Base-by-base conservation (phyloP, 2,797 vertebrate genomes). In the Ctenopoma kingsleyae region DNA sequence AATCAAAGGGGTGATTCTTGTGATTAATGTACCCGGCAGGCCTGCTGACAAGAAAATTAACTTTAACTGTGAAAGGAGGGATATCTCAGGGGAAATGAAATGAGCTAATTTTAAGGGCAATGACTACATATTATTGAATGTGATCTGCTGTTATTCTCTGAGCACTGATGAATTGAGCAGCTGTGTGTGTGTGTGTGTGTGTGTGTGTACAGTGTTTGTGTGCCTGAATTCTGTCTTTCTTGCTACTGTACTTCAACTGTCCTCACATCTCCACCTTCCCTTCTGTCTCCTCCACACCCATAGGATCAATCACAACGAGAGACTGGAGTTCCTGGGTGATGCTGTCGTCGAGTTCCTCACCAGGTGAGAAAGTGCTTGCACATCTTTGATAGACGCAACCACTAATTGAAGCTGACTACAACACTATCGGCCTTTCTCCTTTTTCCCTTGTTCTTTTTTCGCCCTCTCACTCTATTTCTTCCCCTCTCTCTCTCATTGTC, bases 301-400 rank as follows among this genome's bases (percentile, higher is more conserved):
- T 82, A 99, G 98, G 91, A 99, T 99, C 93, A 99, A 99, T 93
- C 98, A 99, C 92, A 99, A 99, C 2, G 98, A 99, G 77, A 93
- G 98, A 15, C 91, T 99, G 90, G 98, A 99, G 93, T 99, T 99
- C 93, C 94, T 99, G 74, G 98, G 98, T n/a, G 98, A 99, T 75
- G 98, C 98, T 5, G 98, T 99, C 16, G 98, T 99, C 50, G 98
- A 99, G 91, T 99, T 99, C 92, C 94, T 99, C 90, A 99, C 98
- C 65, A 99, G 98, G 98, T 99, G 92, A 95, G 93, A 79, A 62
- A 22, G 44, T 25, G 16, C 36, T 11, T 3, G 2, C 13, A 0
- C 66, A 5, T 16, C 51, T 74, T 48, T 89, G 85, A 89, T 76
- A 4, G 89, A 90, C 85, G 9, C 64, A 0, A 0, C 36, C 5